Base-by-base conservation (phyloP, 1,140 invertebrate genomes). In the Leptinotarsa defecta region DNA sequence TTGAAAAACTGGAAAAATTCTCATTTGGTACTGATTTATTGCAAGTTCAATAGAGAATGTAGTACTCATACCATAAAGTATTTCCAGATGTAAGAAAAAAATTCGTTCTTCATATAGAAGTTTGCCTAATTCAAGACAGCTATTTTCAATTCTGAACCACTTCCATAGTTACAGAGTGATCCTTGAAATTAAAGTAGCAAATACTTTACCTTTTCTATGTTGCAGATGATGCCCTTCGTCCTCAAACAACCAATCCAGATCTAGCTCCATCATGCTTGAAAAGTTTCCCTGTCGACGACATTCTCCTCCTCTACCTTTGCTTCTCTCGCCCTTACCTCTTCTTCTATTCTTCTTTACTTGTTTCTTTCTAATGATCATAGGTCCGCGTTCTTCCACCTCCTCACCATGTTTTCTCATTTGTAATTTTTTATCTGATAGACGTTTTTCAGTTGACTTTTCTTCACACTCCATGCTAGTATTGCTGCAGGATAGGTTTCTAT, bases 161-260 rank as follows among this genome's bases (percentile, higher is more conserved):
- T 43, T 11, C 34, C 34, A 43, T 43, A 43, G 34, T 43, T 43
- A 3, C 34, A 11, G 34, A 11, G 34, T 43, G 34, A 43, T 43
- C 34, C 8, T 43, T 43, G 2, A 43, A 43, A 43, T 43, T 2
- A 2, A 43, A 43, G 34, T 43, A 34, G 8, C 34, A 34, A 34
- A 34, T 34, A 34, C 34, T 8, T 34, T 34, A 82, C 83, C 83
- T 82, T 82, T 84, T 61, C 79, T 77, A 67, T 84, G 80, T 43
- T 75, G 76, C 57, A 81, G 70, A 48, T 77, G 76, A 48, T 81
- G 80, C n/a, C 80, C 81, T 19, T 82, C 82, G 73, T 82, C 81
- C 61, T 85, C 84, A 74, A 85, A 85, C 20, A 85, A 75, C 83
- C 82, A 84, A 80, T 85, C 84, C 70, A 85, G 76, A 79, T 85